A percentile compares a stretch with the other conserved stretches of the same genome.
Evolutionary conservation across 2,888 invertebrate species (phyloP).

Genomic region (Ennomos fuscantarius): DNA sequence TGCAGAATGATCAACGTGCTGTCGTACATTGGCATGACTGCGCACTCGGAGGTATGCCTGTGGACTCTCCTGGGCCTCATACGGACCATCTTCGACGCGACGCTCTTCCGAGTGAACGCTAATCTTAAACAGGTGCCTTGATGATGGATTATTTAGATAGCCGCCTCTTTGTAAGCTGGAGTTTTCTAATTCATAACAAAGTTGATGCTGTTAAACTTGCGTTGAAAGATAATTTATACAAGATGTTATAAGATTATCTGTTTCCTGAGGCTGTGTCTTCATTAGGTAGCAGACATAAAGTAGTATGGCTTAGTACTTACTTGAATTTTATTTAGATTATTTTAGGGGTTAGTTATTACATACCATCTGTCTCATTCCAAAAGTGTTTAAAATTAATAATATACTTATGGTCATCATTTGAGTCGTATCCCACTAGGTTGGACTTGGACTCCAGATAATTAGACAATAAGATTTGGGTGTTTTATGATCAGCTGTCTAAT

Average conservation of each 20-base stretch:
- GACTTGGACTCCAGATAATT: too few species aligned
- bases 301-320: too few species aligned
- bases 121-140: conserved; percentile 79
- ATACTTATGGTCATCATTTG: too few species aligned
- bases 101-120: conserved; percentile 81
- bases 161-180: not conserved
- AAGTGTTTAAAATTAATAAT: too few species aligned
- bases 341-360: too few species aligned
- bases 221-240: conserved; percentile 1
- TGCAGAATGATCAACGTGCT: conserved; percentile 69
- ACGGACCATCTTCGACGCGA: conserved; percentile 82
- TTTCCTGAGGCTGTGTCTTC: not conserved
- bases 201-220: not conserved
- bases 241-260: conserved; percentile 3
- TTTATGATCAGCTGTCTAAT: too few species aligned
- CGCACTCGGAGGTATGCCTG: conserved; percentile 80
- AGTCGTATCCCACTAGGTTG: too few species aligned
- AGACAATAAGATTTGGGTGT: too few species aligned
- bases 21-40: conserved; percentile 75
- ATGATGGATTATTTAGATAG: conserved; percentile 36
- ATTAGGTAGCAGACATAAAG: too few species aligned
- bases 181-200: conserved; percentile 1
- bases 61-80: conserved; percentile 81
- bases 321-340: too few species aligned
- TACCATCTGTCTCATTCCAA: too few species aligned